Evolutionary conservation across 2,113 vertebrate species (phyloP).

Genomic region (Uria lomvia): DNA sequence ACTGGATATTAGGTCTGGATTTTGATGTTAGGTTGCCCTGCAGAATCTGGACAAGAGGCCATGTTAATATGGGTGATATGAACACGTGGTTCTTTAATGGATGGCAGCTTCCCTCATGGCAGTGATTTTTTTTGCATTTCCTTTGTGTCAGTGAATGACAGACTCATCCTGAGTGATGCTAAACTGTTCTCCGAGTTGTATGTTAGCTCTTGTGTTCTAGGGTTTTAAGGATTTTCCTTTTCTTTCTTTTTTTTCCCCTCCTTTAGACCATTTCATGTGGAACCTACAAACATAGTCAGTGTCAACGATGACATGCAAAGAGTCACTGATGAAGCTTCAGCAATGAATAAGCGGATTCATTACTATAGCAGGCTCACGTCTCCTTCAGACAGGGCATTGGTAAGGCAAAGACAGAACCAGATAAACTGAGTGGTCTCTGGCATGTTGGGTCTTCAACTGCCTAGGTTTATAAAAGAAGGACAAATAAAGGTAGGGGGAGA

Average conservation of each 20-base stretch:
- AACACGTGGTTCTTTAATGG: not conserved
- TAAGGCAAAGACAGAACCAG: slow-evolving; percentile 57
- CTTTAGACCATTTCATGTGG: slow-evolving; percentile 89
- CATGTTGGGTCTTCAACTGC: not conserved
- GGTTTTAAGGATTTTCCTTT: slow-evolving; percentile 2
- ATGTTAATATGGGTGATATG: not conserved
- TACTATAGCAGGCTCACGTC: slow-evolving; percentile 86
- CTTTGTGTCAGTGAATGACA: not conserved
- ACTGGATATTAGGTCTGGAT: not conserved
- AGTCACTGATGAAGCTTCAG: slow-evolving; percentile 87
- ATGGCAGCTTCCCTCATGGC: not conserved
- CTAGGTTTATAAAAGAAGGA: not conserved
- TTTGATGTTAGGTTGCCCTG: not conserved
- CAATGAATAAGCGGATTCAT: slow-evolving; percentile 91
- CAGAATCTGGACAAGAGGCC: not conserved
- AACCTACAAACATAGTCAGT: slow-evolving; percentile 86
- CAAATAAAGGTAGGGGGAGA: not conserved
- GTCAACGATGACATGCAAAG: slow-evolving; percentile 76
- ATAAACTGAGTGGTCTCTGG: not conserved
- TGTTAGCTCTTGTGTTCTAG: not conserved
- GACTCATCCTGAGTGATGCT: not conserved
- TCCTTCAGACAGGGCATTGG: slow-evolving; percentile 86
- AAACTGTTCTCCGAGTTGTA: not conserved
- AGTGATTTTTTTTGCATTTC: not conserved
- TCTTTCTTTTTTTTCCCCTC: not conserved